These are phyloP conservation scores for Agonopterix subpropinquella DNA, from an alignment of 2,888 invertebrate species.

Conservation along the genomic window DNA sequence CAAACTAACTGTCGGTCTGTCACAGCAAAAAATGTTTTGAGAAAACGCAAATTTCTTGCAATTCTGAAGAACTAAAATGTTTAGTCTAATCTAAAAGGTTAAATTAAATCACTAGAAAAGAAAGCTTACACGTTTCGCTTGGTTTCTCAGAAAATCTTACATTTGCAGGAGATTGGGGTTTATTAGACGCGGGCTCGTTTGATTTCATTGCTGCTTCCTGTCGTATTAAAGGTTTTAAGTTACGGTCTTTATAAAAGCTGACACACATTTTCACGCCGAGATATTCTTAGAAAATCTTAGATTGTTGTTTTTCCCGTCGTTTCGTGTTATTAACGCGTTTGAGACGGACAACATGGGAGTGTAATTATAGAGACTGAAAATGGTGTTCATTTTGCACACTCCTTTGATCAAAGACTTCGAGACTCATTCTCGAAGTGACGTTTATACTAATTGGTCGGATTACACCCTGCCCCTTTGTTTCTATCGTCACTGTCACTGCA, in stretches of 20 bases:
- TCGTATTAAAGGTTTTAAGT: conserved; percentile 36
- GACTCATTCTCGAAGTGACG: conserved; percentile 49
- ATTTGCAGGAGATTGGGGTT: conserved; percentile 34
- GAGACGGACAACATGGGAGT: conserved; percentile 28
- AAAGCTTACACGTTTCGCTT: conserved; percentile 2
- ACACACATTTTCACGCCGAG: conserved; percentile 41
- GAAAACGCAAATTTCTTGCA: too few relatives aligned
- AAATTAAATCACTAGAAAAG: conserved; percentile 8
- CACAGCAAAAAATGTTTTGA: too few relatives aligned
- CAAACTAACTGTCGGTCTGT: too few relatives aligned
- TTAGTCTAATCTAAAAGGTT: too few relatives aligned
- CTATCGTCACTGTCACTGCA: conserved; percentile 25
- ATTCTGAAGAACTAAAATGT: too few relatives aligned
- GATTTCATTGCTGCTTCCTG: conserved; percentile 49
- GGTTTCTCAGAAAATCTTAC: conserved; percentile 18
- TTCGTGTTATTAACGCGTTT: conserved; percentile 54
- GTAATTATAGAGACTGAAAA: conserved; percentile 52
- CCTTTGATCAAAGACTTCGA: conserved; percentile 55
- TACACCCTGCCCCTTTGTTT: conserved; percentile 29
- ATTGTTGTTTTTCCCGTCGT: conserved; percentile 23
- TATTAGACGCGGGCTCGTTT: conserved; percentile 38
- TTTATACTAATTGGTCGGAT: conserved; percentile 58
- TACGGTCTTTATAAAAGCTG: conserved; percentile 41
- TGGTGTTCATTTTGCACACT: conserved; percentile 49
- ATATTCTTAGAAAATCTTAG: conserved; percentile 44